Evolutionary conservation across 2,888 invertebrate genomes (phyloP).

Genomic region (Pheosia tremula): DNA sequence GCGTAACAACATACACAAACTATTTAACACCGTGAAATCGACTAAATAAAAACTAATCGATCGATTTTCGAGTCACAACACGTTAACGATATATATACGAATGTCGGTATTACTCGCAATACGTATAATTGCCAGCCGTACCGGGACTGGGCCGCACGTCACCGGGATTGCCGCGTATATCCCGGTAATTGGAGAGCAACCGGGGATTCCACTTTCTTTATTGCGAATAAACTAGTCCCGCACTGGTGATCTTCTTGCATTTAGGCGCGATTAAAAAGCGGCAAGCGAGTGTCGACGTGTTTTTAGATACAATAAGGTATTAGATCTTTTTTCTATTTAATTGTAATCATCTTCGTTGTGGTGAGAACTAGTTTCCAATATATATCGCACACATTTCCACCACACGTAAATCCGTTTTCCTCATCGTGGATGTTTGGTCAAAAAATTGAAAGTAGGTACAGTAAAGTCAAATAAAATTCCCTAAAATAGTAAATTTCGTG

Average conservation of each 20-base stretch:
- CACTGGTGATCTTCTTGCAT: conserved; percentile 71
- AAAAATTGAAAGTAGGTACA: too few species aligned
- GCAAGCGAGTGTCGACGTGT: conserved; percentile 19
- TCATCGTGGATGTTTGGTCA: too few species aligned
- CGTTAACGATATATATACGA: conserved; percentile 55
- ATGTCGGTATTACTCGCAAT: conserved; percentile 64
- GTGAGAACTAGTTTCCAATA: too few species aligned
- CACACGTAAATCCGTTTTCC: too few species aligned
- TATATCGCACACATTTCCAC: too few species aligned
- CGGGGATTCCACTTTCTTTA: conserved; percentile 84
- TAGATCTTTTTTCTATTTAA: too few species aligned
- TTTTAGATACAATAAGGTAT: neutral
- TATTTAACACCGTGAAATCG: neutral
- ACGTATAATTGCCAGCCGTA: conserved; percentile 75
- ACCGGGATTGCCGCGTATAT: conserved; percentile 81
- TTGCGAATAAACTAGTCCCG: conserved; percentile 82
- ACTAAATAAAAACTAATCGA: conserved; percentile 47
- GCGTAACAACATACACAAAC: neutral
- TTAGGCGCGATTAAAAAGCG: conserved; percentile 39
- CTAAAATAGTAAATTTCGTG: too few species aligned
- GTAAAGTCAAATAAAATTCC: too few species aligned
- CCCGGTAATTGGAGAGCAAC: conserved; percentile 82
- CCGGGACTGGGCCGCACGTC: conserved; percentile 75
- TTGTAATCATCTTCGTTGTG: too few species aligned
- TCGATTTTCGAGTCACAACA: conserved; percentile 49